Evolutionary conservation across 1,140 invertebrate genomes (phyloP).

Genomic region (Pseudachorutes palmiensis): DNA sequence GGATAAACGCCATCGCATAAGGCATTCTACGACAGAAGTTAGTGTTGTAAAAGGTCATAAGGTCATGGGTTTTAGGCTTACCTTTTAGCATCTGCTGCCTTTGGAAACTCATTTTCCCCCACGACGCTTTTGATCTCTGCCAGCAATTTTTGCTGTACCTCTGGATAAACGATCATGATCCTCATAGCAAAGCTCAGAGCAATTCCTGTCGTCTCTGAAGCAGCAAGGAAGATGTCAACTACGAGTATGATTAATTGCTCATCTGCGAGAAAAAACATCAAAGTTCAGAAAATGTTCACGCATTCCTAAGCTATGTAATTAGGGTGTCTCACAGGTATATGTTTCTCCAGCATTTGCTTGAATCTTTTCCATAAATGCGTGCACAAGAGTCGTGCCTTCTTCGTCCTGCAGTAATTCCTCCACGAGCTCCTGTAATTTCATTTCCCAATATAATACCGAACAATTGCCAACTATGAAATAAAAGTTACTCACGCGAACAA

Average conservation of each 20-base stretch:
- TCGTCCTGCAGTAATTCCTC: not conserved
- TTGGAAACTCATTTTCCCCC: conserved; percentile 53
- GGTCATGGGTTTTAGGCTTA: conserved; percentile 39
- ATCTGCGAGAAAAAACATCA: too few relatives aligned
- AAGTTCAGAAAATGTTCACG: too few relatives aligned
- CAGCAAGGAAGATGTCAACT: conserved; percentile 51
- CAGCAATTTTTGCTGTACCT: conserved; percentile 67
- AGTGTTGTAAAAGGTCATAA: not conserved
- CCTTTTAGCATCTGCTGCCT: conserved; percentile 60
- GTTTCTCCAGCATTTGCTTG: too few relatives aligned
- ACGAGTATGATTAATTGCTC: conserved; percentile 12
- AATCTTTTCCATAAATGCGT: not conserved
- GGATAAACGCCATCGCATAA: conserved; percentile 64
- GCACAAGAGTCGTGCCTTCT: not conserved
- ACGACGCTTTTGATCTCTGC: conserved; percentile 68
- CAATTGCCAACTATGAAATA: not conserved
- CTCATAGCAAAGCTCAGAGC: conserved; percentile 66
- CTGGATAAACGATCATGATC: conserved; percentile 61
- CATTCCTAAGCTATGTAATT: too few relatives aligned
- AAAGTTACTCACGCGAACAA: not conserved
- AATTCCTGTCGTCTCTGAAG: conserved; percentile 70
- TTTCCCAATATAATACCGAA: not conserved
- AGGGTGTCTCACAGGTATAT: too few relatives aligned
- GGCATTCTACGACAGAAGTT: conserved; percentile 54
- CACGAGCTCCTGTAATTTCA: not conserved